Conservation (phyloP, 2,113 vertebrate genomes). For the Xyliphius kryptos region DNA sequence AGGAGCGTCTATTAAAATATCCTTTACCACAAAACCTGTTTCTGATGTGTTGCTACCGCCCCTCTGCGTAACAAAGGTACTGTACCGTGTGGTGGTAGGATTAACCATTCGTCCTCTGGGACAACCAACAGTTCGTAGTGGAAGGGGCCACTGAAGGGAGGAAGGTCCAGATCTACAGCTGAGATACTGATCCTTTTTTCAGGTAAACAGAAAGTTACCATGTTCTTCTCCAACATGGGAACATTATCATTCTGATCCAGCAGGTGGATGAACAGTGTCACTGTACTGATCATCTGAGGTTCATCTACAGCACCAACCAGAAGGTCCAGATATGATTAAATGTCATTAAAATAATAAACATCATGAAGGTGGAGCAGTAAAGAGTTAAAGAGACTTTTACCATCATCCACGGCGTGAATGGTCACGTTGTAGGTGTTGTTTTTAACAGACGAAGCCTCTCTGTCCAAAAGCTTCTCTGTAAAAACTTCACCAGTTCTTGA, state of each 20-base stretch:
- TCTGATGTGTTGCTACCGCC: no score
- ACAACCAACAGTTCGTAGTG: slow-evolving; percentile 25
- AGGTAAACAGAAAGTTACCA: slow-evolving; percentile 9
- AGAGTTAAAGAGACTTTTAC: slow-evolving; percentile 32
- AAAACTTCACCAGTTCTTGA: slow-evolving; percentile 47
- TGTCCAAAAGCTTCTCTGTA: slow-evolving; percentile 47
- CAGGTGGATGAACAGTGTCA: slow-evolving; percentile 28
- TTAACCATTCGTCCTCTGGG: slow-evolving; percentile 30
- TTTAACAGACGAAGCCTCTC: slow-evolving; percentile 51
- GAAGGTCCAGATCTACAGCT: slow-evolving; percentile 29
- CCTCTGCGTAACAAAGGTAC: no score
- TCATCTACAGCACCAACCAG: slow-evolving; percentile 39
- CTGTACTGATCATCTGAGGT: slow-evolving; percentile 47
- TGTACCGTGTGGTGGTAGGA: slow-evolving; percentile 36
- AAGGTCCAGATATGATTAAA: background rate
- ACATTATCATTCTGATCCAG: slow-evolving; percentile 32
- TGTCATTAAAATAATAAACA: background rate
- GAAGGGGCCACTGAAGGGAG: slow-evolving; percentile 31
- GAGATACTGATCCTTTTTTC: slow-evolving; percentile 12
- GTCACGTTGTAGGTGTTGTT: slow-evolving; percentile 48
- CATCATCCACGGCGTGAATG: slow-evolving; percentile 52
- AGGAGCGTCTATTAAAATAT: no score
- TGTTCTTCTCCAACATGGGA: background rate
- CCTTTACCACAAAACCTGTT: no score
- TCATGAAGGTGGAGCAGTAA: no score